Evolutionary conservation across 2,113 vertebrate species (phyloP).

Genomic region (Picathartes gymnocephalus): DNA sequence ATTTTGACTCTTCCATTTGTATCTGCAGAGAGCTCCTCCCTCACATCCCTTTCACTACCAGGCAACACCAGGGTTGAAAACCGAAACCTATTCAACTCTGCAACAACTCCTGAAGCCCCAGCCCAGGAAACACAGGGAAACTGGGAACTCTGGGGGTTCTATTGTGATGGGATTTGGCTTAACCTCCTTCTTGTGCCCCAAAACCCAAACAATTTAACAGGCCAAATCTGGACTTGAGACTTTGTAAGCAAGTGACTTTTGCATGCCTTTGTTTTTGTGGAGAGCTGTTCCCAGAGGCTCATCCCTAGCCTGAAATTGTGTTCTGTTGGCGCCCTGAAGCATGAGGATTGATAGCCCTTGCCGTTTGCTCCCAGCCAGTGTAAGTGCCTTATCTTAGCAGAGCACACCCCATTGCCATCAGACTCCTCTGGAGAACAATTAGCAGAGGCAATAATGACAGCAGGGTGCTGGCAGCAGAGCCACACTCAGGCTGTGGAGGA

Average conservation of each 20-base stretch:
- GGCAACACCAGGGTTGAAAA: neutral
- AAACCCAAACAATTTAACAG: neutral
- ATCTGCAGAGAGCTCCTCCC: neutral
- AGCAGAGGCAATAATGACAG: neutral
- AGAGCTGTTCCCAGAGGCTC: neutral
- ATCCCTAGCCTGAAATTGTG: neutral
- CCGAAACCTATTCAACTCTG: neutral
- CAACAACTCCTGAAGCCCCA: neutral
- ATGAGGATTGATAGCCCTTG: slow-evolving; percentile 18
- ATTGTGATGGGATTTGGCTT: neutral
- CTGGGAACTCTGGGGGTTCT: accelerated
- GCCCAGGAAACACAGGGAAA: neutral
- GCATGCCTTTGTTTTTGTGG: neutral
- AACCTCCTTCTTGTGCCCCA: neutral
- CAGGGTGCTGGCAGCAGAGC: neutral
- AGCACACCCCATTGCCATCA: neutral
- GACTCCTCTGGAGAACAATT: slow-evolving; percentile 27
- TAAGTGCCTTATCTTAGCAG: slow-evolving; percentile 16
- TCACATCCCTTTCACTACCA: neutral
- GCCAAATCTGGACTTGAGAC: neutral
- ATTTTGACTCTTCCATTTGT: neutral
- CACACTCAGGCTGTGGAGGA: neutral
- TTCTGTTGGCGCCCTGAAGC: slow-evolving; percentile 5
- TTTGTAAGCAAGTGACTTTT: neutral
- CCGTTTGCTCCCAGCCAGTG: neutral